Conservation (phyloP, 35 echinoderm and acorn worm genomes). For the Lytechinus pictus region DNA sequence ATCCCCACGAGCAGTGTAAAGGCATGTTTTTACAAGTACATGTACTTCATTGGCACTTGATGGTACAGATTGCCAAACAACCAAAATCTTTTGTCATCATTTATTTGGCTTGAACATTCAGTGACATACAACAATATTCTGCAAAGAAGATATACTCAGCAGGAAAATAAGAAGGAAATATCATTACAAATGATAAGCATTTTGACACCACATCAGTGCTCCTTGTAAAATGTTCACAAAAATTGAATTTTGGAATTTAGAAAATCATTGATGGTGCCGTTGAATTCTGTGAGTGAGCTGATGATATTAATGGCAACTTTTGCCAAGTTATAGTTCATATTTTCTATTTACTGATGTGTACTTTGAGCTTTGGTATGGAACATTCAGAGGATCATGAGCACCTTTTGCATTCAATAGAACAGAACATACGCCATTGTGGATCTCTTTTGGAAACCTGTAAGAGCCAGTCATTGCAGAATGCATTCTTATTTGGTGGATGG, state of each 20-base stretch:
- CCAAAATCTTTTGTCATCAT: too few species aligned
- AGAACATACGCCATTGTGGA: background rate
- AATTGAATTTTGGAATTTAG: background rate
- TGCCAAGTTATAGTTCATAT: background rate
- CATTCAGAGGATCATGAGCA: background rate
- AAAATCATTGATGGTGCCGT: background rate
- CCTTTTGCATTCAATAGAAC: background rate
- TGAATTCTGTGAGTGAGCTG: background rate
- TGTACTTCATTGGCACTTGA: background rate
- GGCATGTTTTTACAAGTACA: background rate
- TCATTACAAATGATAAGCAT: background rate
- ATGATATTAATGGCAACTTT: background rate
- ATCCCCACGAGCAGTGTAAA: background rate
- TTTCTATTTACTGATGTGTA: background rate
- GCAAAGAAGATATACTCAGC: background rate
- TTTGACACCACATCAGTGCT: background rate
- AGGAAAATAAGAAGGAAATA: background rate
- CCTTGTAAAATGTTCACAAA: background rate
- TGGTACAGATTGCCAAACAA: background rate
- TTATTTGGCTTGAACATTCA: background rate
- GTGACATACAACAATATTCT: background rate
- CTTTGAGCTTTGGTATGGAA: background rate
- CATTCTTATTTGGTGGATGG: slow-evolving; percentile 34
- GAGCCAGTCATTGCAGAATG: background rate
- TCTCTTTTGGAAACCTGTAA: background rate